phyloP scores from a whole-genome alignment of 1,140 invertebrate genomes.

The Thaumetopoea pityocampa region DNA sequence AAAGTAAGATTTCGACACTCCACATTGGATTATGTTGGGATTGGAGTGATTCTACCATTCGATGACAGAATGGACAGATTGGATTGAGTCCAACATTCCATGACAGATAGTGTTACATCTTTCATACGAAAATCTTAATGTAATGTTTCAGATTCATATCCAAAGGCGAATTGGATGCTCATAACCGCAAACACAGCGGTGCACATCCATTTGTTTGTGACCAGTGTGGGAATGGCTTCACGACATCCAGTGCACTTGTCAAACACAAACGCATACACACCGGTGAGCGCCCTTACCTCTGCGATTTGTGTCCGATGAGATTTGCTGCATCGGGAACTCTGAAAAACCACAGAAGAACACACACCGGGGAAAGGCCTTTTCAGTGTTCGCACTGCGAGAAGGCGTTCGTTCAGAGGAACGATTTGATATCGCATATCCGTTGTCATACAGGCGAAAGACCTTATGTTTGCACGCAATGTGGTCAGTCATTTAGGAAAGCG shows the following conservation, averaged over 20 bases:
- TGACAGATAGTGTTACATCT: too few species aligned
- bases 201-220: constrained; percentile 84
- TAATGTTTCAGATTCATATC: constrained; percentile 60
- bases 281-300: constrained; percentile 87
- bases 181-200: constrained; percentile 79
- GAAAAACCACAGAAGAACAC: constrained; percentile 81
- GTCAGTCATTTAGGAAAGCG: constrained; percentile 83
- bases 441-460: constrained; percentile 89
- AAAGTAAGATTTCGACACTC: neutral
- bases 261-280: constrained; percentile 86
- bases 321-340: constrained; percentile 82
- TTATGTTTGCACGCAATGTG: constrained; percentile 89
- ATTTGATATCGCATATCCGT: constrained; percentile 83
- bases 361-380: constrained; percentile 84
- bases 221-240: constrained; percentile 84
- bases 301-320: constrained; percentile 89
- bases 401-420: constrained; percentile 76
- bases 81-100: too few species aligned
- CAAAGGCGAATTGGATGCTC: constrained; percentile 77
- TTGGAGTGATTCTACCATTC: too few species aligned
- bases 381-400: constrained; percentile 64
- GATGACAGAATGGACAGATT: too few species aligned
- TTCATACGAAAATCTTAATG: constrained; percentile 1
- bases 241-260: constrained; percentile 83
- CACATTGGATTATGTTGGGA: neutral